These are phyloP conservation scores for Brachystomella parvula DNA, from an alignment of 1,140 invertebrate species.

Conservation along the genomic window DNA sequence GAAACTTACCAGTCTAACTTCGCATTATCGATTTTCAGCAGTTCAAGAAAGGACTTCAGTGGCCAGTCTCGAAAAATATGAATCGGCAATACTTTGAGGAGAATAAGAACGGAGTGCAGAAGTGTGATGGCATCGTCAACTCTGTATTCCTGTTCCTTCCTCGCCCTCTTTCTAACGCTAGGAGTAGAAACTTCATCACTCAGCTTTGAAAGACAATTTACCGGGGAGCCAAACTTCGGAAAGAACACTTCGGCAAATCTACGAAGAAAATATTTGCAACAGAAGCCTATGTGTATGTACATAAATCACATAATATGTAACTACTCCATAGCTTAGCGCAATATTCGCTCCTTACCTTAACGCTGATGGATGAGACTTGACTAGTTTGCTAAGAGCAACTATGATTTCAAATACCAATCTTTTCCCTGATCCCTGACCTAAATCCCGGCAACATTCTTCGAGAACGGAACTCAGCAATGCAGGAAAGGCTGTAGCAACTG, in stretches of 20 bases:
- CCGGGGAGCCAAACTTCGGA: slow-evolving; percentile 15
- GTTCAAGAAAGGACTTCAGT: slow-evolving; percentile 10
- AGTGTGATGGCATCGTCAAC: slow-evolving; percentile 5
- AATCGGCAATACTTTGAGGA: slow-evolving; percentile 16
- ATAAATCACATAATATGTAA: not conserved
- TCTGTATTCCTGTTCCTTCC: not conserved
- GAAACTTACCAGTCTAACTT: not conserved
- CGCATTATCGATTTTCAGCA: not conserved
- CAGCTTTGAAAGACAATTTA: not conserved
- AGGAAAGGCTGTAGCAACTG: slow-evolving; percentile 14
- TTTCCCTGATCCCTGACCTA: not conserved
- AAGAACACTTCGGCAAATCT: slow-evolving; percentile 26
- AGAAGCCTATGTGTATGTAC: not conserved
- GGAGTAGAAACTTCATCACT: slow-evolving; percentile 4
- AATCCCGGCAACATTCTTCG: not conserved
- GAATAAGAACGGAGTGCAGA: slow-evolving; percentile 20
- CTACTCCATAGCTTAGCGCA: not conserved
- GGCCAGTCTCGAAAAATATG: slow-evolving; percentile 14
- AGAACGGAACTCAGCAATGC: slow-evolving; percentile 16
- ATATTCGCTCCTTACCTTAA: slow-evolving; percentile 15
- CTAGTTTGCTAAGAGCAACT: slow-evolving; percentile 19
- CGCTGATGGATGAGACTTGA: slow-evolving; percentile 17
- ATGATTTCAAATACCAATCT: slow-evolving; percentile 7
- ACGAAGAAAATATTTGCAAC: not conserved
- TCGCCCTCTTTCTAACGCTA: slow-evolving; percentile 4